Evolutionary conservation across 2,888 invertebrate species (phyloP).

Genomic region (Heliconius aoede): DNA sequence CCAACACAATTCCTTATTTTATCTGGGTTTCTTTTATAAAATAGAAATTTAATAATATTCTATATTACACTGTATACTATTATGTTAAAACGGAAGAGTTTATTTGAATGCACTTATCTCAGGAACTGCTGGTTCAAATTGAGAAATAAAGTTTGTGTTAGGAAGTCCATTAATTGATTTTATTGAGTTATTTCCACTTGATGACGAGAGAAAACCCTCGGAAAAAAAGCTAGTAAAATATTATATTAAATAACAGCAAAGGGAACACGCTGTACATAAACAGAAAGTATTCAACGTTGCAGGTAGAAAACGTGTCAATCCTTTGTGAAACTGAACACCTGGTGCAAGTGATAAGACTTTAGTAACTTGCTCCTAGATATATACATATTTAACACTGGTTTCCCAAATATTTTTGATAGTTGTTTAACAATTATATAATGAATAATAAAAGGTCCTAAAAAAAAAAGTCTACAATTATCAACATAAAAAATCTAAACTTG

Average conservation of each 20-base stretch:
- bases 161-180: neutral
- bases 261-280: conserved; percentile 53
- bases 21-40: no score
- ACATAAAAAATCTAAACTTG: no score
- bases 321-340: conserved; percentile 56
- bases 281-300: conserved; percentile 60
- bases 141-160: neutral
- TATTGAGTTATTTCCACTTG: neutral
- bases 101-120: neutral
- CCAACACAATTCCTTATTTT: no score
- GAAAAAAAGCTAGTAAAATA: neutral
- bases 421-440: no score
- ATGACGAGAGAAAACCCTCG: neutral
- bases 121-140: neutral
- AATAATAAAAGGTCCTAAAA: no score
- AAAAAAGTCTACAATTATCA: no score
- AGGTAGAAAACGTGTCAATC: conserved; percentile 63
- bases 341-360: conserved; percentile 48
- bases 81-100: neutral
- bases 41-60: no score
- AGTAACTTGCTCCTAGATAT: neutral
- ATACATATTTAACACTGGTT: no score
- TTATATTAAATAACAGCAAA: neutral
- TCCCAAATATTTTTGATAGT: no score
- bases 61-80: neutral